Percentiles rank a stretch among this genome's conserved stretches.
phyloP scores from a whole-genome alignment of 2,797 vertebrate genomes.

The Falco peregrinus region DNA sequence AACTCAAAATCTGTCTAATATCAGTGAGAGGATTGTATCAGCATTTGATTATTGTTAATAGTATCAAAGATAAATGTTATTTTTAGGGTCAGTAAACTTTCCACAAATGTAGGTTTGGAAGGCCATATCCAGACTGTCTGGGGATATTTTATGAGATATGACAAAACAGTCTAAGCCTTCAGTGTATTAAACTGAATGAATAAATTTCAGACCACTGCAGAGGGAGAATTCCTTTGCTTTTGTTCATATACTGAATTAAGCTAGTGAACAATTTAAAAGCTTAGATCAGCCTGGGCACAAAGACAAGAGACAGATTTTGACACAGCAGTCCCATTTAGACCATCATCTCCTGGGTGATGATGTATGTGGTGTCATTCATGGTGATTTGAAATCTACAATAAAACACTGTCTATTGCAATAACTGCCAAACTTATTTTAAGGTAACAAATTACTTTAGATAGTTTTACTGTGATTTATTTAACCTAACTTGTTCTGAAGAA shows the following conservation, averaged over 20 bases:
- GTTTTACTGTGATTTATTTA: conserved; percentile 58
- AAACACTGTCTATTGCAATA: conserved; percentile 50
- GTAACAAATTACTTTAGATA: conserved; percentile 52
- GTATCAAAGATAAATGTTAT: conserved; percentile 24
- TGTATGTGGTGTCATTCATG: conserved; percentile 54
- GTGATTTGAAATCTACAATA: conserved; percentile 61
- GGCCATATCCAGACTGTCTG: conserved; percentile 43
- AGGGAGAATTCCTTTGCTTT: conserved; percentile 46
- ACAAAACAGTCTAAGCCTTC: conserved; percentile 45
- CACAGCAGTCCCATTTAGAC: conserved; percentile 34
- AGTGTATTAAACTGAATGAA: conserved; percentile 5
- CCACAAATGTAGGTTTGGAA: conserved; percentile 16
- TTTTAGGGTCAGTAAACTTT: conserved; percentile 2
- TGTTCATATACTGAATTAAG: conserved; percentile 21
- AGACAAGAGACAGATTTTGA: conserved; percentile 37
- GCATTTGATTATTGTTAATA: conserved; percentile 47
- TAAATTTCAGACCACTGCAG: conserved; percentile 4
- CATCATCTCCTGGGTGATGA: conserved; percentile 41
- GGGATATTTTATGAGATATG: conserved; percentile 51
- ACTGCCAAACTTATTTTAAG: conserved; percentile 65
- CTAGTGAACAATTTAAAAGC: conserved; percentile 9
- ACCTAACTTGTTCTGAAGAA: conserved; percentile 29
- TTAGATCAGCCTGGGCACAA: conserved; percentile 48
- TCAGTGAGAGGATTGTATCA: conserved; percentile 40
- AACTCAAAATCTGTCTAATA: conserved; percentile 57